Conservation (phyloP, 2,888 invertebrate species). For the Melinopterus prodromus region DNA sequence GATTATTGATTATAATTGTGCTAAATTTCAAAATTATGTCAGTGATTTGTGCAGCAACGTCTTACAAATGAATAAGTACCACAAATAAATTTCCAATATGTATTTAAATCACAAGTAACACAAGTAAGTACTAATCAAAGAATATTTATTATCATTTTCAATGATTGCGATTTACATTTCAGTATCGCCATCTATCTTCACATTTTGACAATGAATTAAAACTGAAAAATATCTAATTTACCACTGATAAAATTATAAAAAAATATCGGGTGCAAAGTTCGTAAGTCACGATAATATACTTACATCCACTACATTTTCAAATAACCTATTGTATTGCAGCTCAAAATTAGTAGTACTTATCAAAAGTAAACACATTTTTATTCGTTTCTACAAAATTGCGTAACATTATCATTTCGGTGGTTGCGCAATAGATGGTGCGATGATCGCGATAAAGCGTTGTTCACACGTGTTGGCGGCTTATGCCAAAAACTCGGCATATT, state of each 20-base stretch:
- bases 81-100: not conserved
- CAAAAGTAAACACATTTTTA: not conserved
- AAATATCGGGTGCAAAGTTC: not conserved
- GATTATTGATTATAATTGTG: not conserved
- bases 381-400: not conserved
- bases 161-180: not conserved
- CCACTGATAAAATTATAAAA: not conserved
- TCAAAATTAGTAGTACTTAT: not conserved
- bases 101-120: too few species aligned
- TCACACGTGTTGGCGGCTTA: slow-evolving; percentile 15
- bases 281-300: not conserved
- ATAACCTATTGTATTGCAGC: not conserved
- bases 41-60: not conserved
- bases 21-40: not conserved
- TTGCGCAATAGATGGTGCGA: slow-evolving; percentile 15
- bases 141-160: not conserved
- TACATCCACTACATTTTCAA: not conserved
- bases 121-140: too few species aligned
- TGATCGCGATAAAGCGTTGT: slow-evolving; percentile 11
- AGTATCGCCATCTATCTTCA: not conserved
- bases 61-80: not conserved
- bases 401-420: not conserved
- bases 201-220: not conserved
- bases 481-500: slow-evolving; percentile 13
- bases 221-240: not conserved